Conservation (phyloP, 2,113 vertebrate genomes). For the Malurus alboscapulatus region DNA sequence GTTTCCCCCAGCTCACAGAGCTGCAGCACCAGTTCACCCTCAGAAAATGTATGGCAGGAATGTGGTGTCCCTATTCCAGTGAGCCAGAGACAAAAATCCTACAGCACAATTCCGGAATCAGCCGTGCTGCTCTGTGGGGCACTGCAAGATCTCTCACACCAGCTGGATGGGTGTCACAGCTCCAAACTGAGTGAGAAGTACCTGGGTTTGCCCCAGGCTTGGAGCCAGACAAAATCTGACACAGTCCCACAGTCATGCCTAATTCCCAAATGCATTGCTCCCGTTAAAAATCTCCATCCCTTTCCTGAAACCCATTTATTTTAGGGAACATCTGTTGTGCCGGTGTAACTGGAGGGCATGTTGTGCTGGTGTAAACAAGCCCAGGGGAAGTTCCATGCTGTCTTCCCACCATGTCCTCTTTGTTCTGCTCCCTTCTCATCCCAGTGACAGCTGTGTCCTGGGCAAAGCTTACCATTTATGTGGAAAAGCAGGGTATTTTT, state of each 20-base stretch:
- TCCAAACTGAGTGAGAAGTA: background rate
- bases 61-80: background rate
- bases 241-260: background rate
- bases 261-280: background rate
- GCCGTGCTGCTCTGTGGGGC: fast-evolving
- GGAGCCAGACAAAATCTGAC: background rate
- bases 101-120: background rate
- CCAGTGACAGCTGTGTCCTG: constrained; percentile 8
- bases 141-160: background rate
- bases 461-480: background rate
- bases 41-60: background rate
- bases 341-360: background rate
- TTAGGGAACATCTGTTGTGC: constrained; percentile 8
- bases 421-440: constrained; percentile 13
- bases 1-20: background rate
- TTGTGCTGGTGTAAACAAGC: constrained; percentile 8
- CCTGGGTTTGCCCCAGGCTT: background rate
- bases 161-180: background rate
- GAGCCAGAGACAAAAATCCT: background rate
- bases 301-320: background rate
- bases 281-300: background rate
- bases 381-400: background rate
- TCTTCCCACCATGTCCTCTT: background rate
- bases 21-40: background rate
- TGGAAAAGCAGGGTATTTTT: constrained; percentile 33